These are phyloP conservation scores for Scarus forsteni DNA, from an alignment of 2,797 vertebrate species.

Conservation along the genomic window DNA sequence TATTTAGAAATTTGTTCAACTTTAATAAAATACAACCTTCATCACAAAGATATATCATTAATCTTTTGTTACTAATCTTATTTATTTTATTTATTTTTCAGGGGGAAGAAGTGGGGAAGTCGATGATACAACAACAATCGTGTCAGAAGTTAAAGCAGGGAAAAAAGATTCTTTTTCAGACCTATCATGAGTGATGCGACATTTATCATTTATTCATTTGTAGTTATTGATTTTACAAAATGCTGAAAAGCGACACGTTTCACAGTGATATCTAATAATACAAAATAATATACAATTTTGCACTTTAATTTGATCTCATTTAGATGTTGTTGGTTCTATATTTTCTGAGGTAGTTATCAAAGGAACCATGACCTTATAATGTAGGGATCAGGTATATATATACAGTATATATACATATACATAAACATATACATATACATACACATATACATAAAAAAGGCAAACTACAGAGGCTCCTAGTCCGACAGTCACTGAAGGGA, in stretches of 20 bases:
- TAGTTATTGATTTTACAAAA: constrained; percentile 1
- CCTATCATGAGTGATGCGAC: background rate
- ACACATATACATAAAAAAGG: background rate
- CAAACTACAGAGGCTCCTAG: background rate
- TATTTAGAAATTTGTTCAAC: no score
- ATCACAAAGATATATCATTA: no score
- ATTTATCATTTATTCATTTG: background rate
- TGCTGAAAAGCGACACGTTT: background rate
- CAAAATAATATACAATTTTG: background rate
- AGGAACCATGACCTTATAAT: no score
- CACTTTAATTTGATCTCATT: background rate
- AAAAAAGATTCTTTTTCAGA: background rate
- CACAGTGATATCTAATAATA: constrained; percentile 2
- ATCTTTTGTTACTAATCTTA: no score
- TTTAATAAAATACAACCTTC: no score
- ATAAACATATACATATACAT: no score
- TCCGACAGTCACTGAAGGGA: background rate
- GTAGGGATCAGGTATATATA: no score
- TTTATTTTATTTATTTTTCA: constrained; percentile 32
- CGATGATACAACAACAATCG: constrained; percentile 53
- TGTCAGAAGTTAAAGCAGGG: constrained; percentile 31
- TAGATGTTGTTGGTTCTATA: background rate
- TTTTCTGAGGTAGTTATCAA: background rate
- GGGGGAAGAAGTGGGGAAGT: constrained; percentile 42
- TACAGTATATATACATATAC: no score